Evolutionary conservation across 2,888 invertebrate genomes (phyloP).

Genomic region (Drosophila heteroneura): DNA sequence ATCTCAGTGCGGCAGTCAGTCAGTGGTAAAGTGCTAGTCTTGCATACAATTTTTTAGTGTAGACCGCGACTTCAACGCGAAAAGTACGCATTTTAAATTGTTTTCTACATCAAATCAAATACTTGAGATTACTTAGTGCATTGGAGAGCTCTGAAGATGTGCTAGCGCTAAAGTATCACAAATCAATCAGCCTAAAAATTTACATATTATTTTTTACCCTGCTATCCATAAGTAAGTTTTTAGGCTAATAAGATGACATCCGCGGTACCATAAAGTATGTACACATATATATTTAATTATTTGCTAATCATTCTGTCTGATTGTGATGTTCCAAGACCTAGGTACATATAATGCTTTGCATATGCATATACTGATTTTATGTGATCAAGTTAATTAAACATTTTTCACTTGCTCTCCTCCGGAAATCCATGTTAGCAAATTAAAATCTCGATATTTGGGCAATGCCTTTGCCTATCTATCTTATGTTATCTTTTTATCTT

Average conservation of each 20-base stretch:
- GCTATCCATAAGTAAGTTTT: slow-evolving; percentile 9
- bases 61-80: slow-evolving; percentile 56
- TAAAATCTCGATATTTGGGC: not conserved
- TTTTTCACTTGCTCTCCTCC: not conserved
- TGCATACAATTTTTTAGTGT: slow-evolving; percentile 52
- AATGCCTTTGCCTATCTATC: not conserved
- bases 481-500: not conserved
- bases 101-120: slow-evolving; percentile 20
- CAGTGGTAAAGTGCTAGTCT: slow-evolving; percentile 28
- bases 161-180: not conserved
- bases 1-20: slow-evolving; percentile 42
- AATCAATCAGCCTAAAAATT: not conserved
- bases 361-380: not conserved
- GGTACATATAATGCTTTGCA: not conserved
- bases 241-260: not conserved
- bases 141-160: slow-evolving; percentile 10
- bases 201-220: not conserved
- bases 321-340: not conserved
- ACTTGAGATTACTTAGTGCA: slow-evolving; percentile 23
- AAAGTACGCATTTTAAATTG: slow-evolving; percentile 40
- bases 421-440: not conserved
- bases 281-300: not conserved
- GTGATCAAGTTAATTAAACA: not conserved
- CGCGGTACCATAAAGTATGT: slow-evolving; percentile 1
- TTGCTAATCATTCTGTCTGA: slow-evolving; percentile 4